Evolutionary conservation across 30 jellyfish, hydroid and myxozoan species (phyloP).

Genomic region (Hydractinia echinata): DNA sequence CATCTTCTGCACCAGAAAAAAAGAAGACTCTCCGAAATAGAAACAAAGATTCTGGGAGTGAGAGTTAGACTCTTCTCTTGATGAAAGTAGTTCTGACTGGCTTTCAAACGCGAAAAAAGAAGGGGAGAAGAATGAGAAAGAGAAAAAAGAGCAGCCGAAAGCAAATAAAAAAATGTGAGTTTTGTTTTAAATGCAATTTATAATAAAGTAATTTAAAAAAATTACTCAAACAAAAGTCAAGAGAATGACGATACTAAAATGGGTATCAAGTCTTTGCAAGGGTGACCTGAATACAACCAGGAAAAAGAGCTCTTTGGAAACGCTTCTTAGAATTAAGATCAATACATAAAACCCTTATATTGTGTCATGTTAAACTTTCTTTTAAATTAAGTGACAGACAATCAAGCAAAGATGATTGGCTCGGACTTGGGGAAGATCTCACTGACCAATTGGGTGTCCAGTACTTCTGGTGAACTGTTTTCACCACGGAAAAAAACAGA

Average conservation of each 20-base stretch:
- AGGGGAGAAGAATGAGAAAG: neutral
- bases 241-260: too few relatives aligned
- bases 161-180: neutral
- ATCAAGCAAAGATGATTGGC: constrained; percentile 60
- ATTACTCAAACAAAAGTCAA: too few relatives aligned
- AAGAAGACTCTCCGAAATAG: constrained; percentile 43
- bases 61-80: constrained; percentile 21
- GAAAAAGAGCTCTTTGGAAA: too few relatives aligned
- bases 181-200: neutral
- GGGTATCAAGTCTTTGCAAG: too few relatives aligned
- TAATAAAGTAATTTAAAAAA: too few relatives aligned
- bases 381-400: neutral
- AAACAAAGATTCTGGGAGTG: neutral
- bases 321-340: too few relatives aligned
- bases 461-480: constrained; percentile 7
- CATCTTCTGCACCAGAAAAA: constrained; percentile 60
- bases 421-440: constrained; percentile 57
- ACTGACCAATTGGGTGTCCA: constrained; percentile 18
- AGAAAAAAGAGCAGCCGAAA: neutral
- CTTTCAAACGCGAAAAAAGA: neutral
- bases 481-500: constrained; percentile 1
- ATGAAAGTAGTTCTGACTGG: neutral
- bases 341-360: neutral
- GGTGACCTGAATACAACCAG: too few relatives aligned
- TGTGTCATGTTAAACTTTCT: neutral